Evolutionary conservation across 2,113 vertebrate genomes (phyloP).

Genomic region (Eublepharis macularius): DNA sequence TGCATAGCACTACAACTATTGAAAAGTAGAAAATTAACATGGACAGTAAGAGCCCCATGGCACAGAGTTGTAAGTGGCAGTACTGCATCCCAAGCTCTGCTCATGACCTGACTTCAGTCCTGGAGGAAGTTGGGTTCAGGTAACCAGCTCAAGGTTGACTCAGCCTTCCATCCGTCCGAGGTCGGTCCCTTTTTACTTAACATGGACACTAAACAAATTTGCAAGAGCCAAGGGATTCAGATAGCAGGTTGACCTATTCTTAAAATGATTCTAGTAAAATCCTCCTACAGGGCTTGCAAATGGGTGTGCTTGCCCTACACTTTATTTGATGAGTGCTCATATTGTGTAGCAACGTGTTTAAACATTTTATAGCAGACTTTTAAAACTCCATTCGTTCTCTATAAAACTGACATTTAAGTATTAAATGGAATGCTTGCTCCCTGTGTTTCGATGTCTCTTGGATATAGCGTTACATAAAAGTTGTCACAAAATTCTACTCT

Average conservation of each 20-base stretch:
- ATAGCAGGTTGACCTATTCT: conserved; percentile 14
- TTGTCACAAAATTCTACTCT: neutral
- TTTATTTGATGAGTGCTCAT: neutral
- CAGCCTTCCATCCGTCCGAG: no score
- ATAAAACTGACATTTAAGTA: conserved; percentile 5
- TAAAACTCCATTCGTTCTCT: neutral
- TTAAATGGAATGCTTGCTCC: neutral
- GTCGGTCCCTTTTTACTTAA: no score
- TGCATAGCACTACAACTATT: no score
- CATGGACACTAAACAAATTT: neutral
- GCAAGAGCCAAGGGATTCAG: neutral
- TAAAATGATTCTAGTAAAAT: neutral
- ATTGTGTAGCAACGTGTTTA: neutral
- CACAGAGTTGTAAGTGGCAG: no score
- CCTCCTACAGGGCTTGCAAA: neutral
- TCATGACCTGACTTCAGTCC: no score
- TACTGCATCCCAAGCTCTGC: no score
- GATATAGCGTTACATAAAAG: neutral
- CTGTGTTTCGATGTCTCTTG: neutral
- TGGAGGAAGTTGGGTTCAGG: no score
- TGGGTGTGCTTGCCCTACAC: neutral
- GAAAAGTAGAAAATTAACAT: no score
- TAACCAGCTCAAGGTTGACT: no score
- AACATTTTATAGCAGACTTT: neutral
- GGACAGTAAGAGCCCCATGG: no score